phyloP scores from a whole-genome alignment of 2,113 vertebrate genomes.

The Trogon surrucura region DNA sequence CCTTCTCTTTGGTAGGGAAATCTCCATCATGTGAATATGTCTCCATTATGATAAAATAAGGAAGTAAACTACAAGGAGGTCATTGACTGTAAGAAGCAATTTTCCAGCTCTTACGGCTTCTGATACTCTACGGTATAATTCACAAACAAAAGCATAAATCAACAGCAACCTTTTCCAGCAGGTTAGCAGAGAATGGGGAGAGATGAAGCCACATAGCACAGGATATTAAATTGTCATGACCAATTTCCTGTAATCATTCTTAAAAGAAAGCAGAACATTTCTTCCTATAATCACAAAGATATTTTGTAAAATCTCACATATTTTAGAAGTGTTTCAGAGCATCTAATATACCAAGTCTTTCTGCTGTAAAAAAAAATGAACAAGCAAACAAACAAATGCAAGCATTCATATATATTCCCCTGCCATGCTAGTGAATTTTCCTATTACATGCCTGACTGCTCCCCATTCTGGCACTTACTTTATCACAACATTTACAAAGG shows the following conservation, averaged over 20 bases:
- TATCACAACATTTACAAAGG: conserved; percentile 52
- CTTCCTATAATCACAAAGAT: neutral
- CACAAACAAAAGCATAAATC: conserved; percentile 66
- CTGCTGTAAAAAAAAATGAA: conserved; percentile 10
- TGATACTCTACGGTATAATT: conserved; percentile 49
- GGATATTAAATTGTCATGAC: conserved; percentile 49
- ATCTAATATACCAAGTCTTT: neutral
- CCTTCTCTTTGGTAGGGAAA: conserved; percentile 31
- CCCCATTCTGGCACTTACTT: conserved; percentile 25
- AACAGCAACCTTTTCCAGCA: conserved; percentile 53
- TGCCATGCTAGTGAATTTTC: conserved; percentile 37
- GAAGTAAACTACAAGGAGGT: conserved; percentile 56
- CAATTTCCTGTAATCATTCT: conserved; percentile 49
- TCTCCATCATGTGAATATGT: conserved; percentile 38
- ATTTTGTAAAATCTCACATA: neutral
- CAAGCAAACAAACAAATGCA: conserved; percentile 39
- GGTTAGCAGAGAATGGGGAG: conserved; percentile 1
- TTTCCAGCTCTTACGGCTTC: conserved; percentile 53
- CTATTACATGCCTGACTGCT: conserved; percentile 58
- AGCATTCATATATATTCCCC: conserved; percentile 5
- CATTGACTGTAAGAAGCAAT: conserved; percentile 60
- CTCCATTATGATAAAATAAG: conserved; percentile 65
- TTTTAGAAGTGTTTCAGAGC: conserved; percentile 11
- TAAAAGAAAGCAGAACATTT: conserved; percentile 48
- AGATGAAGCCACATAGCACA: conserved; percentile 19